Conservation (phyloP, 2,888 invertebrate genomes). For the Volucella inflata region DNA sequence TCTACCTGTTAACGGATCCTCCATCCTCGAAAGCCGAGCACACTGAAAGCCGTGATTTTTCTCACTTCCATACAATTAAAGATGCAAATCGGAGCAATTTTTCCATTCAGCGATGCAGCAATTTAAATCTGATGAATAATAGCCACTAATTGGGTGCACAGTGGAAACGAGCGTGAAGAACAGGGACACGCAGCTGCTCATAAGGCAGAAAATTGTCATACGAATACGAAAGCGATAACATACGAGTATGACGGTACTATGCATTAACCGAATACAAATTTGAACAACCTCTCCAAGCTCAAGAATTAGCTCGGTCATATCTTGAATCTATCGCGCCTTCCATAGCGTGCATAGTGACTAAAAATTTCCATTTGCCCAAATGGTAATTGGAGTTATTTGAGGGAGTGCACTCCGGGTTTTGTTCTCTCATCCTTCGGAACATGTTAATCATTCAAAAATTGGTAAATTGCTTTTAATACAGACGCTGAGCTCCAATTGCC, state of each 20-base stretch:
- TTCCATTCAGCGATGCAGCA: slow-evolving; percentile 74
- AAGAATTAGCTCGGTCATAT: slow-evolving; percentile 47
- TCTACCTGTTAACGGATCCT: slow-evolving; percentile 63
- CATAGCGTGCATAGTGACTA: slow-evolving; percentile 19
- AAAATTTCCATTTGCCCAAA: slow-evolving; percentile 32
- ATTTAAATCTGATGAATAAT: slow-evolving; percentile 75
- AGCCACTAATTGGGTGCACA: slow-evolving; percentile 70
- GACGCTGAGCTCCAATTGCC: not conserved
- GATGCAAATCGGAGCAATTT: slow-evolving; percentile 76
- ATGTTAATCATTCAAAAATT: slow-evolving; percentile 56
- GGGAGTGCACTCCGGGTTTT: not conserved
- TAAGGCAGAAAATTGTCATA: slow-evolving; percentile 65
- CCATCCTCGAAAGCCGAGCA: slow-evolving; percentile 5
- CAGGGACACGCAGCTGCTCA: slow-evolving; percentile 28
- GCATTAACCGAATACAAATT: slow-evolving; percentile 25
- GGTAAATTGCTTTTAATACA: slow-evolving; percentile 15
- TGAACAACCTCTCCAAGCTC: slow-evolving; percentile 20
- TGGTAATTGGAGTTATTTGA: slow-evolving; percentile 43
- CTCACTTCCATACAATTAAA: slow-evolving; percentile 75
- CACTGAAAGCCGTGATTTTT: slow-evolving; percentile 58
- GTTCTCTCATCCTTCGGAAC: slow-evolving; percentile 14
- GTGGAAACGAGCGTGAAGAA: slow-evolving; percentile 22
- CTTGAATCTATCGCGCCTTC: slow-evolving; percentile 41
- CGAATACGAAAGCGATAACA: slow-evolving; percentile 14
- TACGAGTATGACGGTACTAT: slow-evolving; percentile 19